Conservation (phyloP, 2,888 invertebrate species). For the Parascotia fuliginaria region DNA sequence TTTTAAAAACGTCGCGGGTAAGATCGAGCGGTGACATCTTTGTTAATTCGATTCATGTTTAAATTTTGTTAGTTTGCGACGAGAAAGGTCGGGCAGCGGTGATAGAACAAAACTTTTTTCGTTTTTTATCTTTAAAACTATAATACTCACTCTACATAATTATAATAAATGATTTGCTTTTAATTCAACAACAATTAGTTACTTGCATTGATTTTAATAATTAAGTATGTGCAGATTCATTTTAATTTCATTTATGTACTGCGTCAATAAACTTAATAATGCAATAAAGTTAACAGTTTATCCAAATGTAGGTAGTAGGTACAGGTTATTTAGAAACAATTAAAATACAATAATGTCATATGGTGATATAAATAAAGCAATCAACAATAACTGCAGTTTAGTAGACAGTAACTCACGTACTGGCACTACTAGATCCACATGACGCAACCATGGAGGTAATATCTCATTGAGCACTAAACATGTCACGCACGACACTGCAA, state of each 20-base stretch:
- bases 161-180: constrained; percentile 5
- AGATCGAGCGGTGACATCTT: constrained; percentile 53
- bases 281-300: background rate
- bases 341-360: constrained; percentile 15
- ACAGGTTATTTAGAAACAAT: constrained; percentile 3
- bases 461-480: constrained; percentile 56
- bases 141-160: too few relatives aligned
- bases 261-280: background rate
- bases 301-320: background rate
- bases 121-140: constrained; percentile 20
- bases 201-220: too few relatives aligned
- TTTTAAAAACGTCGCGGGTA: constrained; percentile 23
- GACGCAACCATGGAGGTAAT: constrained; percentile 61
- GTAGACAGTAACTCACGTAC: constrained; percentile 48
- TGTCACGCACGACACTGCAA: constrained; percentile 52
- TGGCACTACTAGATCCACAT: constrained; percentile 56
- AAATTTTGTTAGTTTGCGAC: constrained; percentile 39
- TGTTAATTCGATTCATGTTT: constrained; percentile 9
- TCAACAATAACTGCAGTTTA: constrained; percentile 44
- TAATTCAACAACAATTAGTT: background rate
- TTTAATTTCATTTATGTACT: background rate
- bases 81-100: constrained; percentile 49
- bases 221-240: background rate
- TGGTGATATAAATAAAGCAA: constrained; percentile 52
- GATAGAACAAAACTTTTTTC: too few relatives aligned